A percentile compares a stretch with the other conserved stretches of the same genome.
phyloP scores from a whole-genome alignment of 2,113 vertebrate genomes.

The Macrotis lagotis region DNA sequence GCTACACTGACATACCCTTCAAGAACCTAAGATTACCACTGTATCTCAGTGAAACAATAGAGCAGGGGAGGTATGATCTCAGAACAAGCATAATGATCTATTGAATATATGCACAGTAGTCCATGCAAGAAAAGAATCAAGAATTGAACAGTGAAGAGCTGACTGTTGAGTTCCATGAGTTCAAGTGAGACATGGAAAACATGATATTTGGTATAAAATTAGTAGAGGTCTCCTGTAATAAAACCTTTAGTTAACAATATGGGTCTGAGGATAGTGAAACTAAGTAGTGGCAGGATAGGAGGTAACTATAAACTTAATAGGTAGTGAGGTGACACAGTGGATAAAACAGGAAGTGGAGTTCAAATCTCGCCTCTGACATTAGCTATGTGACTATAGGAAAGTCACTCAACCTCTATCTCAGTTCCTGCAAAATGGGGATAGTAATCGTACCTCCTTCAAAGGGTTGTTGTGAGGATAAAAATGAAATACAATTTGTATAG shows the following conservation, averaged over 20 bases:
- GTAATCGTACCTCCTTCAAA: background rate
- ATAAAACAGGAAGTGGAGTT: background rate
- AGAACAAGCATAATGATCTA: background rate
- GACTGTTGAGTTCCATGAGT: background rate
- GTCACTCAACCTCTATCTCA: background rate
- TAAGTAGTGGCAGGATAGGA: background rate
- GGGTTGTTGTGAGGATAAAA: background rate
- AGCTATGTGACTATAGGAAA: background rate
- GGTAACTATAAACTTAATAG: background rate
- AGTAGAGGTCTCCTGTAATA: background rate
- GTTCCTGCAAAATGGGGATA: background rate
- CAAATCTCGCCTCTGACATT: background rate
- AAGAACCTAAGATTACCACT: background rate
- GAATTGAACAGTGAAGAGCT: background rate
- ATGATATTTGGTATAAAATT: background rate
- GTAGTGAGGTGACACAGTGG: background rate
- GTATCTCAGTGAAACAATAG: background rate
- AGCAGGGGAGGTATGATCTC: background rate
- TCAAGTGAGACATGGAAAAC: background rate
- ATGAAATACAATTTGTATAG: background rate
- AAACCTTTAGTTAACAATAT: background rate
- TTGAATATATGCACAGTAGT: background rate
- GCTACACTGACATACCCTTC: background rate
- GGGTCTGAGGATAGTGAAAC: background rate
- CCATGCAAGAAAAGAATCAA: background rate